Base-by-base conservation (phyloP, 2,888 invertebrate species). In the Nezara viridula region DNA sequence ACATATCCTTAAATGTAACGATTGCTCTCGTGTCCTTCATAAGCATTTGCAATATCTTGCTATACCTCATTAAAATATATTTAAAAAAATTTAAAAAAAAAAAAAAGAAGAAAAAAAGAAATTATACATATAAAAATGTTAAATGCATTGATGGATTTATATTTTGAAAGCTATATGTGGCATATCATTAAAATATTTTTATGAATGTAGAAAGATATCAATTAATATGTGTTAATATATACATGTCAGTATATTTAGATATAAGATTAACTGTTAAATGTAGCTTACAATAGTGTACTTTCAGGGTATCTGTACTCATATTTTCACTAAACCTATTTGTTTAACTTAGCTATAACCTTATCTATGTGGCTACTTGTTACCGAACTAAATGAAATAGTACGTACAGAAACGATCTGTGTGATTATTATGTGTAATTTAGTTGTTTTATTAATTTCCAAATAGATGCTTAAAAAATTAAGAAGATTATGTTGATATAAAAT, bases 221-320 rank as follows among this genome's bases (percentile, higher is more conserved):
- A 85, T 88, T 85, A 73, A 89, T 73, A 89, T 60, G 32, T 87
- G 52, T 55, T 86, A 90, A 88, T 88, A 55, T 89, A 89, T 89
- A 90, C 90, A 90, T 90, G 90, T 90, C 90, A 87, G 88, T 88
- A 77, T 87, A 77, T 89, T 86, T 90, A 89, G 85, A 50, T 47
- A 55, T 89, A 90, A 89, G 86, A 73, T 86, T 89, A 89, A 85
- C 37, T 88, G 66, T 73, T 88, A 88, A 88, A 60, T 88, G 55
- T 88, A 88, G 88, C 90, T 89, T 89, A 89, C 89, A 90, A 88
- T 90, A 90, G 90, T 90, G 88, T 90, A 90, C 88, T 90, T 90
- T 89, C 90, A 90, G 90, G 90, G 90, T 90, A 90, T 89, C 81
- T 81, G 81, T 81, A 81, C 81, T 81, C 81, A 47, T 81, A 81